Base-by-base conservation (phyloP, 2,113 vertebrate species). In the Ornithorhynchus anatinus region DNA sequence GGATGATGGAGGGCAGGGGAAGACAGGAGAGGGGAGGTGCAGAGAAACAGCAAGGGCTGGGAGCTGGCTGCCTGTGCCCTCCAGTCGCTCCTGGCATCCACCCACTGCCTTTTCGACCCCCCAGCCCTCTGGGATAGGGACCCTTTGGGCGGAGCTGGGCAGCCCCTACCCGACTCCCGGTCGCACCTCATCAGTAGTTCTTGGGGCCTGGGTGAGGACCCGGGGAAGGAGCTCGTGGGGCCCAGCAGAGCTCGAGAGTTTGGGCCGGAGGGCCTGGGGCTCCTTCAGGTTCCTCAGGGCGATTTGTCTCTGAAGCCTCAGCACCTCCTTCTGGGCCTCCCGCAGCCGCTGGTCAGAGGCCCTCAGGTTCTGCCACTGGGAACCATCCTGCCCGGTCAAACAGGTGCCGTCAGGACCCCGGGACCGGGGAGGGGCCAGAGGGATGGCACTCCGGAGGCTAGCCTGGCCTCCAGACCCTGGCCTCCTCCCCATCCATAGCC, bases 231-330 rank as follows among this genome's bases (percentile, higher is more conserved):
- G 52, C 31, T 3, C 16, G 54, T 10, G 10, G 39, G 43, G 33
- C 36, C 69, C 5, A 2, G 15, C n/a, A n/a, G n/a, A n/a, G n/a
- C n/a, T n/a, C n/a, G n/a, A n/a, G n/a, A n/a, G n/a, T n/a, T n/a
- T n/a, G 48, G 72, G 11, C 54, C 73, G 25, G 47, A 65, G 12
- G 35, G 80, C 63, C 7, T n/a, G 71, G 3, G 80, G 36, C 31
- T 87, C 92, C 85, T 80, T 88, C 85, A 91, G 89, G 42, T 86
- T 91, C 74, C 92, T 92, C 64, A 98, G 88, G 0, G 97, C 96
- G 1, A 99, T 95, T 88, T 99, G 98, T 39, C 96, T 91, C 91
- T 99, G 98, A 58, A 99, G 92, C 51, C 97, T 91, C 63, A 99
- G 57, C 57, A 99, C 98, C 88, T 99, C 98, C 56, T 90, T 93